Evolutionary conservation across 2,888 invertebrate genomes (phyloP).

Genomic region (Andricus quercusramuli): DNA sequence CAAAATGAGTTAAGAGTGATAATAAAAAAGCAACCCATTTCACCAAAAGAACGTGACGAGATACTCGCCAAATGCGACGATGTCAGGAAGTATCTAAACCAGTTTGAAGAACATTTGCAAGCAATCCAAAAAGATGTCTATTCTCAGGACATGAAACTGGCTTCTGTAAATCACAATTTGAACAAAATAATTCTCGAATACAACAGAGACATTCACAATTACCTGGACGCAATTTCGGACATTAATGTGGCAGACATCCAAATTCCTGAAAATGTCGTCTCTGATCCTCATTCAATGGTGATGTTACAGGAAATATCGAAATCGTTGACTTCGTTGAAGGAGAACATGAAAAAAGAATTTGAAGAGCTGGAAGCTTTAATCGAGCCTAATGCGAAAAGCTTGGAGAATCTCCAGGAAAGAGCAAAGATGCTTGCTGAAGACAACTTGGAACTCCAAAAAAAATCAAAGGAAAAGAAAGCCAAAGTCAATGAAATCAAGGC

Average conservation of each 20-base stretch:
- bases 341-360: slow-evolving; percentile 16
- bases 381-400: not conserved
- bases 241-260: not conserved
- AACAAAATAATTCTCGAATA: slow-evolving; percentile 67
- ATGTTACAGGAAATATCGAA: slow-evolving; percentile 4
- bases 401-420: slow-evolving; percentile 4
- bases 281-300: not conserved
- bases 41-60: slow-evolving; percentile 62
- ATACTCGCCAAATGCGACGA: slow-evolving; percentile 65
- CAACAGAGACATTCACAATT: slow-evolving; percentile 67
- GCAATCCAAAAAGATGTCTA: slow-evolving; percentile 71
- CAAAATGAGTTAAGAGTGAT: slow-evolving; percentile 58
- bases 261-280: slow-evolving; percentile 26
- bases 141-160: slow-evolving; percentile 67
- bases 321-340: slow-evolving; percentile 1
- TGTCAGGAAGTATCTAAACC: slow-evolving; percentile 62
- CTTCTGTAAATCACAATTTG: slow-evolving; percentile 64
- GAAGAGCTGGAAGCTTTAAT: not conserved
- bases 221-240: not conserved
- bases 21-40: slow-evolving; percentile 69
- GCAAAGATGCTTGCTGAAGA: not conserved
- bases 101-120: slow-evolving; percentile 66
- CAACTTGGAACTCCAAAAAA: not conserved
- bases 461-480: not conserved
- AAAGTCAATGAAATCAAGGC: slow-evolving; percentile 9